Percentiles rank a stretch among this genome's conserved stretches.
Conservation (phyloP, 30 jellyfish, hydroid and myxozoan species). For the Aurelia coerulea region DNA sequence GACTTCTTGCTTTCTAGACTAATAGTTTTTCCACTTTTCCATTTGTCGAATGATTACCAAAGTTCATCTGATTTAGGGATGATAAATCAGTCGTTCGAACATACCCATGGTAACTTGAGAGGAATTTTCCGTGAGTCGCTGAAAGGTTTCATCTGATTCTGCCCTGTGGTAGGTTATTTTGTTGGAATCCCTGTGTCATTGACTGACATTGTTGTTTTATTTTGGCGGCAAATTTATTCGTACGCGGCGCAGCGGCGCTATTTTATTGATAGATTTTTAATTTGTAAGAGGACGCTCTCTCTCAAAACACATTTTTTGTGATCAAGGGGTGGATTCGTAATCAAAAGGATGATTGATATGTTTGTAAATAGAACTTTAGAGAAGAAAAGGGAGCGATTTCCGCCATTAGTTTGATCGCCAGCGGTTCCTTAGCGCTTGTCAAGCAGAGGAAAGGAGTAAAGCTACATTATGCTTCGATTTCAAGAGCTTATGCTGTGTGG, state of each 20-base stretch:
- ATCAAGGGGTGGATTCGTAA: conserved; percentile 50
- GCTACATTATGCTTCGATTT: conserved; percentile 14
- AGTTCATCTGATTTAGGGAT: too few species aligned
- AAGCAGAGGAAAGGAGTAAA: conserved; percentile 23
- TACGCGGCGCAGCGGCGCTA: background rate
- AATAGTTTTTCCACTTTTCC: too few species aligned
- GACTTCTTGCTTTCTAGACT: too few species aligned
- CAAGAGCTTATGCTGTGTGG: conserved; percentile 44
- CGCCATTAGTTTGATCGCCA: conserved; percentile 49
- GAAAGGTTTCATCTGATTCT: too few species aligned
- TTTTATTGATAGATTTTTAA: conserved; percentile 15
- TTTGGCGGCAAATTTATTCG: conserved; percentile 19
- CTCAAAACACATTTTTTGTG: background rate
- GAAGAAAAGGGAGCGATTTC: conserved; percentile 64
- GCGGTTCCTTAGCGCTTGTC: conserved; percentile 57
- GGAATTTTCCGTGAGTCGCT: too few species aligned
- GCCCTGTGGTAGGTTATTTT: too few species aligned
- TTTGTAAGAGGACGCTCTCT: conserved; percentile 29
- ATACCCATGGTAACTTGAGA: too few species aligned
- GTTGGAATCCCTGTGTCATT: too few species aligned
- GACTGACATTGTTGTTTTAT: background rate
- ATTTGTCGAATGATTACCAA: too few species aligned
- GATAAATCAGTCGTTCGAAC: too few species aligned
- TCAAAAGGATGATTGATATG: conserved; percentile 35
- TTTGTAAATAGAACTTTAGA: conserved; percentile 46